Evolutionary conservation across 2,888 invertebrate genomes (phyloP).

Genomic region (Linyphia triangularis): DNA sequence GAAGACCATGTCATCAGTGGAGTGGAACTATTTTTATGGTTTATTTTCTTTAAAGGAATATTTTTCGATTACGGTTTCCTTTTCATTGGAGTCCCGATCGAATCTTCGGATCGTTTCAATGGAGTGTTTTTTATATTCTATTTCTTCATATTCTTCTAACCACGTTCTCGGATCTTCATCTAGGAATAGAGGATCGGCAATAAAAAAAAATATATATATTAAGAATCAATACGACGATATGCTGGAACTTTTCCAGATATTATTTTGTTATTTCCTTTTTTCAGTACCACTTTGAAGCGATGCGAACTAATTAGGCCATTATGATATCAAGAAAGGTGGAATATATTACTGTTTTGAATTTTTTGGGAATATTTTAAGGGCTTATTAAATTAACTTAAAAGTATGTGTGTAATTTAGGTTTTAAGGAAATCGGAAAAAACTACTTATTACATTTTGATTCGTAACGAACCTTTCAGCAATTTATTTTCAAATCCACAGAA

Average conservation of each 20-base stretch:
- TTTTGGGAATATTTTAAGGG: no score
- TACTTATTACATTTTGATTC: no score
- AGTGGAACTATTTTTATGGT: neutral
- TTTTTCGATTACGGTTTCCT: slow-evolving; percentile 57
- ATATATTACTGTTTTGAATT: no score
- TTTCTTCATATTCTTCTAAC: neutral
- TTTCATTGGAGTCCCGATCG: slow-evolving; percentile 41
- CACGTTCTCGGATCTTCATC: neutral
- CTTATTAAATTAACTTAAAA: no score
- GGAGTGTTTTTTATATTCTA: slow-evolving; percentile 14
- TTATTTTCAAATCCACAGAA: no score
- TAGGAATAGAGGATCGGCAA: neutral
- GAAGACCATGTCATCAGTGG: no score
- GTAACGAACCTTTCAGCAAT: no score
- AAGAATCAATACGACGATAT: slow-evolving; percentile 36
- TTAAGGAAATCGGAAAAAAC: no score
- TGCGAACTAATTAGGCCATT: slow-evolving; percentile 45
- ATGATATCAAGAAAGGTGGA: slow-evolving; percentile 22
- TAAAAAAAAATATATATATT: slow-evolving; percentile 6
- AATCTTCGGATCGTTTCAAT: slow-evolving; percentile 55
- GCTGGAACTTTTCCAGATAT: slow-evolving; percentile 45
- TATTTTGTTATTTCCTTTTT: neutral
- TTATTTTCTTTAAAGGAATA: slow-evolving; percentile 51
- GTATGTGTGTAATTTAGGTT: no score
- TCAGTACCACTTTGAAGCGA: neutral